phyloP scores from a whole-genome alignment of 1,140 invertebrate genomes.

The Trypoxylus dichotomus region DNA sequence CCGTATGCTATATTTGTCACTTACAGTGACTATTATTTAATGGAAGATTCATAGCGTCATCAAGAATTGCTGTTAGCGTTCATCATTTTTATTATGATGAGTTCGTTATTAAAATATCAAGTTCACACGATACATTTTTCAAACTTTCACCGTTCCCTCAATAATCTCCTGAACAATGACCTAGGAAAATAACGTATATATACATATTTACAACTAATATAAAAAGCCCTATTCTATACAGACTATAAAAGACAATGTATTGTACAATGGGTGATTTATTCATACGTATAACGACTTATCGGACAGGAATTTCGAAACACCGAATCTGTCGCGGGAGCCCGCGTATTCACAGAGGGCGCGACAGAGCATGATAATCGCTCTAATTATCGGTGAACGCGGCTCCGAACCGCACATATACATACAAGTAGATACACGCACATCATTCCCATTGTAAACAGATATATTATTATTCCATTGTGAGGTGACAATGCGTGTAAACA shows the following conservation, averaged over 20 bases:
- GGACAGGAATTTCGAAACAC: slow-evolving; percentile 10
- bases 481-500: slow-evolving; percentile 44
- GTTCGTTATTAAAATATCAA: not conserved
- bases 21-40: too few relatives aligned
- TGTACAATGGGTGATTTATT: not conserved
- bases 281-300: slow-evolving; percentile 7
- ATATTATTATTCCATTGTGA: slow-evolving; percentile 42
- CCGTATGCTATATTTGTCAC: too few relatives aligned
- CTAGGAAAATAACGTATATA: not conserved
- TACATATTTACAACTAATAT: not conserved
- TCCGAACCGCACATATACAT: not conserved
- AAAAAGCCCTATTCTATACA: not conserved
- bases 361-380: slow-evolving; percentile 44
- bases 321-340: not conserved
- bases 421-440: not conserved
- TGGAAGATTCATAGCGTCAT: too few relatives aligned
- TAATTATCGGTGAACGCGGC: slow-evolving; percentile 40
- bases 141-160: too few relatives aligned
- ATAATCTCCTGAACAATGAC: not conserved
- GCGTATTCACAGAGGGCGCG: slow-evolving; percentile 32
- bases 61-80: too few relatives aligned
- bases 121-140: not conserved
- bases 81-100: too few relatives aligned
- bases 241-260: not conserved
- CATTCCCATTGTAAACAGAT: slow-evolving; percentile 18